Evolutionary conservation across 1,140 invertebrate genomes (phyloP), one percentile per base, ranked within the genome.

Genomic region (Pristionchus pacificus): DNA sequence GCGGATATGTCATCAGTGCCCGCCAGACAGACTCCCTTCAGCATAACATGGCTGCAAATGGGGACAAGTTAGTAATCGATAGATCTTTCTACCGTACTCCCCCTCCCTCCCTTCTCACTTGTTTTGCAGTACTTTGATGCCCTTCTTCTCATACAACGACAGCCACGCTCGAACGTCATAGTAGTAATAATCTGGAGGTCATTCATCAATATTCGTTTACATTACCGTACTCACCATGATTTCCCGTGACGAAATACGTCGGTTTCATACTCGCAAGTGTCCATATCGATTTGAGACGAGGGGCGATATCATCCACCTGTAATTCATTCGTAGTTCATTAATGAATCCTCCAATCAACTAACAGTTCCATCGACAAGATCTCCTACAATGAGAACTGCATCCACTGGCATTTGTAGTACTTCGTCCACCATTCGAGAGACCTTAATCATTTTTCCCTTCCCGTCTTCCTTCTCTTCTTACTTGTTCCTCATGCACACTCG

Each of bases 1-100:
- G 68, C 72, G 1, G 72, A 75, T 31, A 76, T 76, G 57, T 76
- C 75, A 64, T 76, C 72, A 6, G 76, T 65, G 14, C 75, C 75
- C 2, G 71, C 74, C 1, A 76, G 49, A 62, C 75, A 76, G 24
- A 76, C 61, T 55, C 75, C 75, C 65, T 72, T 65, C 0, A 76
- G n/a, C 49, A 71, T 64, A 13, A 63, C n/a, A 24, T 57, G 28
- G 31, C 75, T 75, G 65, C 30, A 75, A 67, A 66, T 49, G 38
- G 19, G 19, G 6, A 49, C 19, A 49, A 49, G 38, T 49, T 6
- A 10, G 38, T 49, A 6, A 6, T 49, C 38, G 6, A 49, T 49
- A 19, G 38, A 49, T 19, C 38, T 10, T 49, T 49, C 6, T 19
- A 19, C 38, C 38, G 19, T 49, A 49, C 19, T 49, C 38, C 38